Evolutionary conservation across 1,140 invertebrate species (phyloP).

Genomic region (Drosophila fuyamai): DNA sequence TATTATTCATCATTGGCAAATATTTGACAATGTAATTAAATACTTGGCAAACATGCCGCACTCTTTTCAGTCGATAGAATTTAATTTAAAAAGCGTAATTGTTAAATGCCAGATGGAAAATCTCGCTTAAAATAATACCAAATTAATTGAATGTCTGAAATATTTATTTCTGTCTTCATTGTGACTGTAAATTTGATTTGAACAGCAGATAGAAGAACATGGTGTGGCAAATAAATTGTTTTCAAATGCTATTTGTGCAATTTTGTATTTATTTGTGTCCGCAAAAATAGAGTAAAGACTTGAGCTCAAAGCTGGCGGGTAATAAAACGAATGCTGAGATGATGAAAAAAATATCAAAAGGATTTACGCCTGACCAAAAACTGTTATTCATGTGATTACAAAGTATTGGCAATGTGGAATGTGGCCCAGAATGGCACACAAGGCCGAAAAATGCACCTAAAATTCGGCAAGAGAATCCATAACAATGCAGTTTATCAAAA

Average conservation of each 20-base stretch:
- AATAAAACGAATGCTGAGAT: constrained; percentile 19
- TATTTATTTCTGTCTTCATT: background rate
- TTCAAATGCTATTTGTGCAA: constrained; percentile 1
- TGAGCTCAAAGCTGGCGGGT: constrained; percentile 1
- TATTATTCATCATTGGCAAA: background rate
- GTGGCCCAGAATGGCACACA: constrained; percentile 48
- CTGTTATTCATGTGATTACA: constrained; percentile 33
- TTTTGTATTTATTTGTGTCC: constrained; percentile 5
- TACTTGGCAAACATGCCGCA: background rate
- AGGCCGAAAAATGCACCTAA: constrained; percentile 42
- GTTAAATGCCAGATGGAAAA: constrained; percentile 9
- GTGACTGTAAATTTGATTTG: constrained; percentile 8
- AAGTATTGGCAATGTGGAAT: constrained; percentile 35
- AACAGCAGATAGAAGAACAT: background rate
- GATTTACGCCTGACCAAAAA: constrained; percentile 51
- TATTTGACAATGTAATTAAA: constrained; percentile 18
- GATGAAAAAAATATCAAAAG: constrained; percentile 42
- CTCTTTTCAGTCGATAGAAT: background rate
- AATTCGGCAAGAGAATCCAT: constrained; percentile 36
- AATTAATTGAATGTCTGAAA: constrained; percentile 16
- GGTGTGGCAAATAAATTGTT: background rate
- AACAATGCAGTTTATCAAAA: constrained; percentile 55
- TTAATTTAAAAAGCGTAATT: background rate
- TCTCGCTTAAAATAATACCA: background rate
- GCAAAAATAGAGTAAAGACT: background rate